A percentile compares a stretch with the other conserved stretches of the same genome.
Conservation (phyloP, 2,113 vertebrate species). For the Origma solitaria region DNA sequence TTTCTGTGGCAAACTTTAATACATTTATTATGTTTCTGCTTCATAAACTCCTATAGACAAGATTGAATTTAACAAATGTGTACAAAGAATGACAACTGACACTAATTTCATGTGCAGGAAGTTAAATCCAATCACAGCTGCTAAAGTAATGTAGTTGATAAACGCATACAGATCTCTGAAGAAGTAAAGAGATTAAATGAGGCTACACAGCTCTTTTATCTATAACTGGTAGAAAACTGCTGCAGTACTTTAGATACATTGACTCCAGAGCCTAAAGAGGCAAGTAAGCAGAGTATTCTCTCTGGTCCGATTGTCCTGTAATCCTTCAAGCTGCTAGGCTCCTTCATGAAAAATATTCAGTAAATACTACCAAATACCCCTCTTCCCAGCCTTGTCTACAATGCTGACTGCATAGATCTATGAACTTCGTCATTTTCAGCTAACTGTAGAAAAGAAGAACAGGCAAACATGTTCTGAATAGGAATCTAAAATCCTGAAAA, state of each 20-base stretch:
- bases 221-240: background rate
- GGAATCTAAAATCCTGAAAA: background rate
- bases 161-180: slow-evolving; percentile 56
- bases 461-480: background rate
- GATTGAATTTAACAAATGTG: slow-evolving; percentile 62
- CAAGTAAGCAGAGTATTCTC: background rate
- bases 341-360: slow-evolving; percentile 9
- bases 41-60: slow-evolving; percentile 32
- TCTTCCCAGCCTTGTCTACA: background rate
- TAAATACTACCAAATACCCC: background rate
- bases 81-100: slow-evolving; percentile 65
- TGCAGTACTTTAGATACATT: slow-evolving; percentile 1
- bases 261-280: background rate
- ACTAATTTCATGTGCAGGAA: slow-evolving; percentile 59
- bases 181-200: slow-evolving; percentile 50
- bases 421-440: background rate
- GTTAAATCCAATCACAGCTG: slow-evolving; percentile 65
- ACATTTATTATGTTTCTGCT: slow-evolving; percentile 25
- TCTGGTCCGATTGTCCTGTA: slow-evolving; percentile 12
- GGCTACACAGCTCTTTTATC: slow-evolving; percentile 8
- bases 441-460: background rate
- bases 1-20: slow-evolving; percentile 39
- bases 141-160: slow-evolving; percentile 32
- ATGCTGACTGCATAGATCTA: background rate
- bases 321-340: background rate